Base-by-base conservation (phyloP, 2,888 invertebrate genomes). In the Chrysodeixis includens region DNA sequence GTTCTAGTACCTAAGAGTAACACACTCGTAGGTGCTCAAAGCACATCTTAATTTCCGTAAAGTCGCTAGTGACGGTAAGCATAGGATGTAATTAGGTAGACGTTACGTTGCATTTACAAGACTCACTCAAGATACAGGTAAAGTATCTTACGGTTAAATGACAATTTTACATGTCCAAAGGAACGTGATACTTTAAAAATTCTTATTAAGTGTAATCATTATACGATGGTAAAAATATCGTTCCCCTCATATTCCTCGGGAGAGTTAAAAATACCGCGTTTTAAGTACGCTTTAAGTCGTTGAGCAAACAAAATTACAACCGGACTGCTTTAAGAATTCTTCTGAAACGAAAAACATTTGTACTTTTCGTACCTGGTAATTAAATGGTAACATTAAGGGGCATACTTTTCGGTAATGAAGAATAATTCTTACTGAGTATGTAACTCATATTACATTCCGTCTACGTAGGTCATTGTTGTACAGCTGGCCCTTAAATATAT, bases 401-500 rank as follows among this genome's bases (percentile, higher is more conserved):
- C 40, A 53, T 53, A 30, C 9, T 30, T 53, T 9, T 32, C 4
- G 30, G 18, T 54, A 32, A 9, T 30, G 18, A 40, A 40, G 40
- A 40, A 40, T 40, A 40, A 1, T 12, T 35, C n/a, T 6, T 40
- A n/a, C 1, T n/a, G 35, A 12, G 6, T 40, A n/a, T n/a, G 40
- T n/a, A n/a, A 40, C 6, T n/a, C n/a, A 40, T 40, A 40, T 40
- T 35, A 35, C 12, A 35, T 14, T 35, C 40, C 40, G 7, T 40
- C 40, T 40, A 40, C 6, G 18, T 18, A 18, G 18, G 32, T 18
- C 6, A 32, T 44, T 49, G 18, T 35, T 30, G 10, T 12, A 46
- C 56, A 46, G 10, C 46, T n/a, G 1, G 16, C 20, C n/a, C 55
- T 26, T 20, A 53, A 54, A 64, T 55, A 44, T 61, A 51, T 60